Base-by-base conservation (phyloP, 2,888 invertebrate genomes). In the Melinaea menophilus region DNA sequence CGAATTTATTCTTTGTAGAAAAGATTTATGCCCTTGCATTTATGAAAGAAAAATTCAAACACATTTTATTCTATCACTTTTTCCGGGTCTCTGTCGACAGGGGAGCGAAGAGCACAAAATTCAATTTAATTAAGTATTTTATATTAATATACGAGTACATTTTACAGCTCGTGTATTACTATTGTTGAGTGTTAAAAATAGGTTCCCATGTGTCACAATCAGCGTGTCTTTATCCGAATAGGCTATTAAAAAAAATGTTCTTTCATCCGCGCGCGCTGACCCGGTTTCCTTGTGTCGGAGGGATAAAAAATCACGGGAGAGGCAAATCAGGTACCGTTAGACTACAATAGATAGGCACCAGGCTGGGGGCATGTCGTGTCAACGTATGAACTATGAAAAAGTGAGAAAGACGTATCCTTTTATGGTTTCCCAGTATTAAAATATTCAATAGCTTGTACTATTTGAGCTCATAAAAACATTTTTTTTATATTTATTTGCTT, bases 241-340 rank as follows among this genome's bases (percentile, higher is more conserved):
- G 56, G 58, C 58, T 54, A 60, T 62, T 65, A 60, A 57, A 61
- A n/a, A 56, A 67, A 66, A 72, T 75, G 75, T 71, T 80, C 78
- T 79, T 76, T 74, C 72, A 70, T 72, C 69, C 70, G 64, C 73
- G 72, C 80, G 76, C 77, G 77, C 75, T 84, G 82, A 82, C 84
- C 84, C 72, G 76, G 71, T 80, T 85, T 77, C 72, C 63, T 66
- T 71, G 69, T 51, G 51, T 41, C 41, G 41, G 9, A 41, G 41
- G 41, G 41, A 41, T 41, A 41, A 41, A 41, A 79, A 82, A 82
- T 83, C 82, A 79, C 79, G 75, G 79, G 73, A 77, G 74, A 70
- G 66, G 73, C 72, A 76, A 76, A 83, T 82, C 71, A 79, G 80
- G 81, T 73, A 68, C 51, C 31, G 72, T 74, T 79, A 81, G 70